Base-by-base conservation (phyloP, 1,140 invertebrate species). In the Atta texana region DNA sequence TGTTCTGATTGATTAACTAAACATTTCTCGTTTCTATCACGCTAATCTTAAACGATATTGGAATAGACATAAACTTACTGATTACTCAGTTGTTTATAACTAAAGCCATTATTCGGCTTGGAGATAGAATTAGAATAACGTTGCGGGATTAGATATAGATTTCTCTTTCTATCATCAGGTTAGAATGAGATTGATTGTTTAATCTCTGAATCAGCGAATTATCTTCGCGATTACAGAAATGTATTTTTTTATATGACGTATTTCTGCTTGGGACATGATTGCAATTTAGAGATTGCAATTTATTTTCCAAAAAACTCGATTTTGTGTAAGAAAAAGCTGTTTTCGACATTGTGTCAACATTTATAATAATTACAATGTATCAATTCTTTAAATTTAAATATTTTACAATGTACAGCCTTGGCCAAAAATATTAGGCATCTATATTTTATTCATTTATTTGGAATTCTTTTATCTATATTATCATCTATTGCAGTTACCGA, bases 61-160 rank as follows among this genome's bases (percentile, higher is more conserved):
- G 14, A 72, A 82, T 21, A 31, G 1, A 81, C 16, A 71, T 8
- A 18, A 59, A 57, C 31, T 81, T 7, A 53, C 53, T 6, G 71
- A 59, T 34, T 72, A 82, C 34, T 82, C 78, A 72, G 66, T 82
- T 49, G 12, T 72, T 72, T 49, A n/a, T n/a, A 81, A 71, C 51
- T 69, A 57, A 34, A 71, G n/a, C 2, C 10, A 28, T 71, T 71
- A 71, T 71, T 71, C 3, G 18, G 5, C 49, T 71, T 31, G 34
- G n/a, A 53, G 21, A 8, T 53, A 57, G 44, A 57, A 28, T 14
- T 10, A 68, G 44, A 57, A 28, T 34, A 34, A 8, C 6, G 34
- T 57, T 16, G 64, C 24, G 21, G 53, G 31, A 2, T 53, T 18
- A 55, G 3, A 49, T 61, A 39, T 5, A 63, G 24, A 39, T 68